Conservation (phyloP, 2,797 vertebrate species). For the Pristis pectinata region DNA sequence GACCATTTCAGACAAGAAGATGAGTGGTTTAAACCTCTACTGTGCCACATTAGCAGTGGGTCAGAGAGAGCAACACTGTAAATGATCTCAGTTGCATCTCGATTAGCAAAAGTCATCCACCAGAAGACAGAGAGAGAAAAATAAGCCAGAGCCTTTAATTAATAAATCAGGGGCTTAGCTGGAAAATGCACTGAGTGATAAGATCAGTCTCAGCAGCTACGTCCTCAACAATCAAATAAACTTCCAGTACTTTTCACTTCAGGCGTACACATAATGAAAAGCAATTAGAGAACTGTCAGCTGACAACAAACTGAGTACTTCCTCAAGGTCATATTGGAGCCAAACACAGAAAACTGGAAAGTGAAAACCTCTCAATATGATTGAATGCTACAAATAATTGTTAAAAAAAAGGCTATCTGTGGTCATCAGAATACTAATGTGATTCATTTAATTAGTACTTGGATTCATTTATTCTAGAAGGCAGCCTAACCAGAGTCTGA, state of each 20-base stretch:
- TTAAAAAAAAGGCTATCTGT: not conserved
- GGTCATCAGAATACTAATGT: not conserved
- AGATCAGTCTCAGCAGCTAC: no score
- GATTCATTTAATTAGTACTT: not conserved
- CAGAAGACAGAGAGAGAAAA: not conserved
- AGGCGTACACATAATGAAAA: no score
- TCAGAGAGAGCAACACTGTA: not conserved
- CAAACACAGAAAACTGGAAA: not conserved
- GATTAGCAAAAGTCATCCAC: not conserved
- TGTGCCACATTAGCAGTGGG: not conserved
- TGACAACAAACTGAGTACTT: not conserved
- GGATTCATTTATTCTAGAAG: not conserved
- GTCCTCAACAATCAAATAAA: no score
- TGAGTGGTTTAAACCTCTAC: not conserved
- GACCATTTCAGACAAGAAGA: not conserved
- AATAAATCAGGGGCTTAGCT: not conserved
- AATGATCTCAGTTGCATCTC: no score
- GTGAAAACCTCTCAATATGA: not conserved
- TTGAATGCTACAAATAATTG: not conserved
- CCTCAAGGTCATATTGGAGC: not conserved
- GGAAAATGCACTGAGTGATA: not conserved
- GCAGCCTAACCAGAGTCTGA: not conserved
- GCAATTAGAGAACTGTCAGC: not conserved
- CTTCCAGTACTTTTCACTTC: no score
- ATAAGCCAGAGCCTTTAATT: not conserved